Conservation (phyloP, 2,888 invertebrate genomes). For the Gari tellinella region DNA sequence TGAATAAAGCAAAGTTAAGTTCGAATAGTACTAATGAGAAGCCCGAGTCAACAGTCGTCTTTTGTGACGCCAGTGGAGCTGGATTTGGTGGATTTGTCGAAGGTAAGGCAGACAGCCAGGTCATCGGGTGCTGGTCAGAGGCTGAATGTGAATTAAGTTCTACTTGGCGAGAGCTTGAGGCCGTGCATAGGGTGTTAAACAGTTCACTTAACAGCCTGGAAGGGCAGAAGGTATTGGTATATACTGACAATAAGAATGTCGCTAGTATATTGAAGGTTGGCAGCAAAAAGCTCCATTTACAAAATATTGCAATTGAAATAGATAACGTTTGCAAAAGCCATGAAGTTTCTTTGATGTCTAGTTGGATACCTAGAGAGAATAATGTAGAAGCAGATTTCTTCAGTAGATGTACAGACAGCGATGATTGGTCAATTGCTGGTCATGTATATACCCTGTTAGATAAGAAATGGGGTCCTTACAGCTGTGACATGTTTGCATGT, state of each 20-base stretch:
- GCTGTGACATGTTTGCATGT: slow-evolving; percentile 41
- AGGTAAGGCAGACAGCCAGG: slow-evolving; percentile 13
- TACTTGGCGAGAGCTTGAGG: slow-evolving; percentile 52
- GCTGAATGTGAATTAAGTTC: slow-evolving; percentile 39
- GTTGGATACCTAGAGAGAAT: slow-evolving; percentile 47
- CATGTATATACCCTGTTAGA: slow-evolving; percentile 35
- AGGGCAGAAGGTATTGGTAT: slow-evolving; percentile 20
- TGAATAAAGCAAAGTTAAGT: slow-evolving; percentile 5
- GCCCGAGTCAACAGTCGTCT: no score
- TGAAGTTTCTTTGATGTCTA: slow-evolving; percentile 25
- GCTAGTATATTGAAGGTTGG: slow-evolving; percentile 33
- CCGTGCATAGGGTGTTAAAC: slow-evolving; percentile 34
- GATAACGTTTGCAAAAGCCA: slow-evolving; percentile 27
- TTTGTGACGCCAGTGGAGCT: no score
- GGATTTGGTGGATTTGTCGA: slow-evolving; percentile 33
- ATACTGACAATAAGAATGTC: slow-evolving; percentile 49
- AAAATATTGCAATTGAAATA: slow-evolving; percentile 36
- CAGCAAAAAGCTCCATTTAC: slow-evolving; percentile 38
- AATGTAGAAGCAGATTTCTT: slow-evolving; percentile 50
- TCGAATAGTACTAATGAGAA: no score
- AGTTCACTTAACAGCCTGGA: slow-evolving; percentile 18
- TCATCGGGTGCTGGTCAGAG: slow-evolving; percentile 33
- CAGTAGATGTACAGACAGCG: slow-evolving; percentile 29
- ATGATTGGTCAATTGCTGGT: slow-evolving; percentile 50
- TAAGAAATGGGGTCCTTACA: slow-evolving; percentile 35